A percentile compares a stretch with the other conserved stretches of the same genome.
phyloP scores from a whole-genome alignment of 2,113 vertebrate genomes.

The Oreochromis niloticus region DNA sequence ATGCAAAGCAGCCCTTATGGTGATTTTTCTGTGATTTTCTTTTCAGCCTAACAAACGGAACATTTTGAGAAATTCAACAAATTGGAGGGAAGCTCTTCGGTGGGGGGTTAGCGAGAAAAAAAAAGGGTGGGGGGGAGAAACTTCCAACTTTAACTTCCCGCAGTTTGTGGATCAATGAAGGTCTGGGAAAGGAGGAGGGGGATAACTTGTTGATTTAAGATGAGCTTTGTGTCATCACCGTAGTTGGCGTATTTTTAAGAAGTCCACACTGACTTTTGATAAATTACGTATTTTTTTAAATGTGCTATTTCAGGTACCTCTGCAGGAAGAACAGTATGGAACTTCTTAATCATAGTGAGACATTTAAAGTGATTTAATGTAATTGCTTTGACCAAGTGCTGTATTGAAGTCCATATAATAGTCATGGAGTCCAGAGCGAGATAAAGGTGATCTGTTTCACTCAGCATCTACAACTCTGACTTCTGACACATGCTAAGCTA shows the following conservation, averaged over 20 bases:
- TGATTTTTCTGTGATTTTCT: slow-evolving; percentile 92
- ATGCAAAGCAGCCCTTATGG: slow-evolving; percentile 99
- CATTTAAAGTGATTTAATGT: neutral
- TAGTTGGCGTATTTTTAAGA: neutral
- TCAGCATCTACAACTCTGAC: neutral
- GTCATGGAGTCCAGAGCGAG: neutral
- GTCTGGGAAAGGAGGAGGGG: neutral
- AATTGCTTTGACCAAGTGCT: neutral
- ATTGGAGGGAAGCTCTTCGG: slow-evolving; percentile 68
- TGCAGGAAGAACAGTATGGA: neutral
- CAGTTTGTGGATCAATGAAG: neutral
- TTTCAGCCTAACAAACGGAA: slow-evolving; percentile 89
- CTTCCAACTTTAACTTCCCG: slow-evolving; percentile 30
- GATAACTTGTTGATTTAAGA: slow-evolving; percentile 3
- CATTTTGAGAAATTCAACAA: slow-evolving; percentile 82
- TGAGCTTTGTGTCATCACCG: neutral
- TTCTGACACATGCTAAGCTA: neutral
- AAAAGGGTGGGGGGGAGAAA: neutral
- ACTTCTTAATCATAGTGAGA: neutral
- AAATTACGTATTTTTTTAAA: neutral
- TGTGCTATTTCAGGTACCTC: neutral
- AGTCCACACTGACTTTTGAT: neutral
- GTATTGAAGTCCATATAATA: neutral
- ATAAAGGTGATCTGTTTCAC: neutral
- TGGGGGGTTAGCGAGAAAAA: neutral